Evolutionary conservation across 2,113 vertebrate species (phyloP), one percentile per base, ranked within the genome.

Genomic region (human (Homo sapiens)): DNA sequence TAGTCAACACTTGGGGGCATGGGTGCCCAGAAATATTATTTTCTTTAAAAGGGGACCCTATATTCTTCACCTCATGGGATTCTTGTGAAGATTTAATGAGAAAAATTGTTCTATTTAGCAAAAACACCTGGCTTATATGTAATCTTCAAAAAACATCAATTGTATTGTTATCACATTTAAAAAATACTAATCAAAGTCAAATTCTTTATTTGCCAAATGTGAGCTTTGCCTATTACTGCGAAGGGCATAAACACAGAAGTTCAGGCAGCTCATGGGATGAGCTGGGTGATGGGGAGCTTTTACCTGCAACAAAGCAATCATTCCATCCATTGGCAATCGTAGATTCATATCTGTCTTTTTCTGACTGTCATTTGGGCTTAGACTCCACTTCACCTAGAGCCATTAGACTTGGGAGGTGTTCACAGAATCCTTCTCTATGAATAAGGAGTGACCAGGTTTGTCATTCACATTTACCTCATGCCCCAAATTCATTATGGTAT

Each of bases 61-160:
- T 50, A 9, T 43, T 57, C 8, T 5, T 72, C 8, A 61, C 1
- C 23, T 87, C 3, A 55, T 38, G 57, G 27, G 20, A 2, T 48
- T 85, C 25, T 81, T 43, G 16, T 35, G 35, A 92, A 2, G 45
- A 95, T 40, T 96, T 83, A 90, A 96, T 64, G 83, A 81, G 78
- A 87, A 96, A 96, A 90, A 76, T 64, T 27, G 27, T 88, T 89
- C 76, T 75, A 78, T 35, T 86, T 96, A 70, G 22, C 30, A 96
- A 96, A 64, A 91, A 94, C 35, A 17, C 40, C 81, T 96, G 59
- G 18, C 30, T 89, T 82, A 64, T 50, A 61, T 73, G 32, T 78
- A 40, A 78, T 61, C 84, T 70, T 89, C 27, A 70, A 52, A 32
- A 80, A 83, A 68, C 79, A 27, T 43, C 43, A 45, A 8, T 66